phyloP scores from a whole-genome alignment of 2,113 vertebrate genomes.

The Anoplopoma fimbria region DNA sequence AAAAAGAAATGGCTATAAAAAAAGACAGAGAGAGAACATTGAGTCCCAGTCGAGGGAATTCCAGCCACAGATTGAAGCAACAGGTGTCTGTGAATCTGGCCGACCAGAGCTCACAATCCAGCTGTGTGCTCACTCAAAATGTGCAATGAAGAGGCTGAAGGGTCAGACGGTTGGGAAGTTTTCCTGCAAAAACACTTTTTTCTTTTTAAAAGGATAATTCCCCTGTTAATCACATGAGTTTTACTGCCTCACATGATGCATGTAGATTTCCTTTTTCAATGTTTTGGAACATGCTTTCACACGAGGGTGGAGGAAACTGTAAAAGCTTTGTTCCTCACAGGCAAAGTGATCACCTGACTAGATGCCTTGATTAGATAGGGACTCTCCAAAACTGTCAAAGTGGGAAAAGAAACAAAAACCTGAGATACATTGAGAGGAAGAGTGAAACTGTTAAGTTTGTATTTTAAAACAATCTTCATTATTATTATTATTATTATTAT shows the following conservation, averaged over 20 bases:
- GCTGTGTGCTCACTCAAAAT: conserved; percentile 1
- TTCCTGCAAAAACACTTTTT: not conserved
- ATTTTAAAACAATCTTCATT: too few relatives aligned
- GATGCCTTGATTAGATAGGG: not conserved
- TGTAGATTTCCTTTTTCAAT: not conserved
- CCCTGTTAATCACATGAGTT: not conserved
- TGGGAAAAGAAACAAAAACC: too few relatives aligned
- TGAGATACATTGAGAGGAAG: too few relatives aligned
- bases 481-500: too few relatives aligned
- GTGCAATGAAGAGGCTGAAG: not conserved
- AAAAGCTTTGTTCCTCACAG: not conserved
- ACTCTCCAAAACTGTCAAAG: not conserved
- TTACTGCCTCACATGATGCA: not conserved
- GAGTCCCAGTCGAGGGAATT: conserved; percentile 21
- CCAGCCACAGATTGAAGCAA: conserved; percentile 20
- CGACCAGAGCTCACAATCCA: not conserved
- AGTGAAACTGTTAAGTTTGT: too few relatives aligned
- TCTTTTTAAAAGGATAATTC: not conserved
- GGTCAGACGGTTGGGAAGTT: not conserved
- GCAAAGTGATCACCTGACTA: conserved; percentile 26
- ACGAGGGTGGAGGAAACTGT: not conserved
- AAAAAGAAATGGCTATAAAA: not conserved
- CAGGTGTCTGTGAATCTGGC: conserved; percentile 19
- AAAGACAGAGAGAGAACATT: not conserved
- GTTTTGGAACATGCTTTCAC: not conserved